These are phyloP conservation scores for Chloebia gouldiae DNA, from an alignment of 2,113 vertebrate species.

Conservation along the genomic window DNA sequence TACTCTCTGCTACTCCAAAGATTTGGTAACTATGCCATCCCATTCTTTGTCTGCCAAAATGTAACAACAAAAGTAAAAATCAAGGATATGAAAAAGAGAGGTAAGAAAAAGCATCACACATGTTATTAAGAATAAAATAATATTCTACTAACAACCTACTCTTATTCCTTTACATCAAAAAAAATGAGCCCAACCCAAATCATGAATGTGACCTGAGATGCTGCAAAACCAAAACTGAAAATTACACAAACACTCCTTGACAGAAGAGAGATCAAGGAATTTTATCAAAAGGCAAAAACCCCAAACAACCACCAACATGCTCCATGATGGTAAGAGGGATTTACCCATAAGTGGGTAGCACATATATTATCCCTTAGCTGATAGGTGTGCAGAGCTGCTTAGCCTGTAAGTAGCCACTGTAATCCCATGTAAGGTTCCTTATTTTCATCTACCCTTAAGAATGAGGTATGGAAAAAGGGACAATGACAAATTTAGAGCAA, in stretches of 20 bases:
- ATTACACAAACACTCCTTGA: constrained; percentile 1
- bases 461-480: not conserved
- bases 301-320: not conserved
- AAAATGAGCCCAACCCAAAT: not conserved
- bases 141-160: constrained; percentile 16
- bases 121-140: constrained; percentile 47
- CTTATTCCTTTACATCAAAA: constrained; percentile 46
- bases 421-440: not conserved
- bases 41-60: constrained; percentile 15
- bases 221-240: constrained; percentile 19
- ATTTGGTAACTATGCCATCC: not conserved
- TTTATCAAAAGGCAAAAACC: not conserved
- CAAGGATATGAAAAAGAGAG: not conserved
- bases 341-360: not conserved
- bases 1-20: not conserved
- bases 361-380: not conserved
- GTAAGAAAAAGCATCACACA: constrained; percentile 37
- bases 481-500: not conserved
- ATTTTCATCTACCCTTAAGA: not conserved
- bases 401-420: not conserved
- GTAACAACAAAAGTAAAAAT: constrained; percentile 41
- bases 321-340: not conserved
- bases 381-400: not conserved
- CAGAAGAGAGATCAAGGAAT: not conserved
- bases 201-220: not conserved